Base-by-base conservation (phyloP, 2,113 vertebrate species). In the Chlorocebus sabaeus region DNA sequence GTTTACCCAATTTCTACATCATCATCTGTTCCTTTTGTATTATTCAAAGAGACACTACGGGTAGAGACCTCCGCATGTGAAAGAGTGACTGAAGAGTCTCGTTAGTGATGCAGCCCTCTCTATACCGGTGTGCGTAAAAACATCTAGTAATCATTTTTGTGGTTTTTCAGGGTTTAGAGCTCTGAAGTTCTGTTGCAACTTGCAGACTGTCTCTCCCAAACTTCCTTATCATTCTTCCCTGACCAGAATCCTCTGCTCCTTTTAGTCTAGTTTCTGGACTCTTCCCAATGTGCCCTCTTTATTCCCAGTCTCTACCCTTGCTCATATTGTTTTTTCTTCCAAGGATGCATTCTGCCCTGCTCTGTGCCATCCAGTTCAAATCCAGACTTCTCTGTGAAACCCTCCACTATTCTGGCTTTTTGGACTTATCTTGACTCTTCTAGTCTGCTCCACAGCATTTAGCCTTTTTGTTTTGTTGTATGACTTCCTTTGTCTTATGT, bases 21-120 rank as follows among this genome's bases (percentile, higher is more conserved):
- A 84, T 48, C 18, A 50, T 90, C 43, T 81, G n/a, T 30, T 93
- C 35, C 11, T 45, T 57, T 73, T 92, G 8, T 52, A 52, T 48
- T 90, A 86, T 88, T 95, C 79, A 92, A 93, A 87, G 25, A 45
- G 68, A 48, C 55, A 76, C n/a, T 79, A n/a, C 80, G 88, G 52
- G 55, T 50, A 90, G 68, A 91, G n/a, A 64, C 32, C 4, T 75
- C 35, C 20, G 27, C 14, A 14, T 40, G 23, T 76, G 45, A 79
- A 92, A 84, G 48, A 70, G 72, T 80, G 70, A 68, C 57, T 59
- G 17, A 68, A 92, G 30, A 38, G 13, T 61, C 52, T 79, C 10
- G 32, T 76, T 70, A 92, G 38, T 86, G n/a, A 83, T 38, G 25
- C 8, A 52, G 22, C 90, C 38, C 40, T 93, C 48, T 88, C 23